Conservation (phyloP, 1,140 invertebrate genomes). For the Pseudomyrmex concolor region DNA sequence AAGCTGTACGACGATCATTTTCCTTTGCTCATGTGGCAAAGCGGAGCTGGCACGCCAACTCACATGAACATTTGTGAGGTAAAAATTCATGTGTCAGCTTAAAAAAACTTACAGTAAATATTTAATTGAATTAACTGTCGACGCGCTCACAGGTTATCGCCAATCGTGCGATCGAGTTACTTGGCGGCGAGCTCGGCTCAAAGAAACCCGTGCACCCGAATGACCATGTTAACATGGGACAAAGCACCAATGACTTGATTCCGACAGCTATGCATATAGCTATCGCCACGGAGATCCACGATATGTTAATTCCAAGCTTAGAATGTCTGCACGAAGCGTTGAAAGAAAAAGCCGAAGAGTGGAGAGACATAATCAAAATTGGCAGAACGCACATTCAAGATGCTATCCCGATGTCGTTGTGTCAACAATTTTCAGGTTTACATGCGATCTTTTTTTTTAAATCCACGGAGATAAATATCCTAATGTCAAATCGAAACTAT, state of each 20-base stretch:
- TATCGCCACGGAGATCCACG: constrained; percentile 95
- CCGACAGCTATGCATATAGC: constrained; percentile 99
- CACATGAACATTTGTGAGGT: constrained; percentile 99
- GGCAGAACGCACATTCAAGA: constrained; percentile 95
- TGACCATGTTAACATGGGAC: constrained; percentile 99
- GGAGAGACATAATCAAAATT: constrained; percentile 97
- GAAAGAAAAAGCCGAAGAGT: constrained; percentile 92
- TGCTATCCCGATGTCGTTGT: constrained; percentile 98
- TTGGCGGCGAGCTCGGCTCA: constrained; percentile 97
- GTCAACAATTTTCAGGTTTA: constrained; percentile 96
- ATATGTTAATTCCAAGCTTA: constrained; percentile 93
- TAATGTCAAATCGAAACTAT: no score
- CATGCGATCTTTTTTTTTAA: neutral
- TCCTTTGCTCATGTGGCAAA: constrained; percentile 99
- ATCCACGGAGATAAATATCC: constrained; percentile 22
- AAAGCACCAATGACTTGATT: constrained; percentile 99
- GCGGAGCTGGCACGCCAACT: constrained; percentile 99
- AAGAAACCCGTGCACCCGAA: constrained; percentile 99
- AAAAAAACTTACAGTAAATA: constrained; percentile 11
- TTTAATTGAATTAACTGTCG: constrained; percentile 5
- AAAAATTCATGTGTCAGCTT: constrained; percentile 51
- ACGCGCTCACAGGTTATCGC: constrained; percentile 88
- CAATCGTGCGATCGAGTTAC: constrained; percentile 97
- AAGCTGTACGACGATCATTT: constrained; percentile 98
- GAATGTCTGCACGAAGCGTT: constrained; percentile 91